These are phyloP conservation scores for Drosophila melanosoma DNA, from an alignment of 2,888 invertebrate species.

Conservation along the genomic window DNA sequence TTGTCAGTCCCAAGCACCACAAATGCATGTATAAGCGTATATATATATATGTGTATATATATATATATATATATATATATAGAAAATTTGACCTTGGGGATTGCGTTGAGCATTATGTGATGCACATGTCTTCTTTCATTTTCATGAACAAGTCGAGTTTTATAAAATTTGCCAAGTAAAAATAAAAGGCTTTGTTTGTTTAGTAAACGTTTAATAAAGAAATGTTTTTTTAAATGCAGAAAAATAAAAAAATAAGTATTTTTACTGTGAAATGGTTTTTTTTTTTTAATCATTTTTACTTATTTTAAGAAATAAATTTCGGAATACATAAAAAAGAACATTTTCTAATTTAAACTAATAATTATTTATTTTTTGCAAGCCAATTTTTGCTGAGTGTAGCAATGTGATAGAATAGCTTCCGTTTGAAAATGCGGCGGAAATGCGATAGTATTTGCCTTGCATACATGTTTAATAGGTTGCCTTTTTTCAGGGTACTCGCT, in stretches of 20 bases:
- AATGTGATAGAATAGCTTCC: neutral
- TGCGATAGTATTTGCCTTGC: constrained; percentile 44
- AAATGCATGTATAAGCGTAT: constrained; percentile 16
- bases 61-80: neutral
- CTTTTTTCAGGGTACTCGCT: constrained; percentile 15
- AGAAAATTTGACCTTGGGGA: constrained; percentile 62
- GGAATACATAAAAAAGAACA: no score
- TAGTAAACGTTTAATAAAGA: neutral
- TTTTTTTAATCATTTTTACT: neutral
- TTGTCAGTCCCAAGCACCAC: constrained; percentile 18
- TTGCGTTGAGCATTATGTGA: constrained; percentile 12
- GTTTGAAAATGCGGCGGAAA: constrained; percentile 50
- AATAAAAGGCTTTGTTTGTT: neutral
- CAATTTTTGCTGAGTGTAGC: neutral
- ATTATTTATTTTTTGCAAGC: neutral
- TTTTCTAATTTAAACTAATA: neutral
- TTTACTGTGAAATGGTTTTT: neutral
- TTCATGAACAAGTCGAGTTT: constrained; percentile 34
- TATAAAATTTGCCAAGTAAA: neutral
- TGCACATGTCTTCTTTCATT: constrained; percentile 21
- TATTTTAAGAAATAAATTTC: neutral
- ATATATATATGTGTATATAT: neutral
- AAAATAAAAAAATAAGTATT: neutral
- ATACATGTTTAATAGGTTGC: constrained; percentile 61
- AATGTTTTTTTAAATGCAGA: neutral